Conservation (phyloP, 2,797 vertebrate genomes). For the Silurus aristotelis region DNA sequence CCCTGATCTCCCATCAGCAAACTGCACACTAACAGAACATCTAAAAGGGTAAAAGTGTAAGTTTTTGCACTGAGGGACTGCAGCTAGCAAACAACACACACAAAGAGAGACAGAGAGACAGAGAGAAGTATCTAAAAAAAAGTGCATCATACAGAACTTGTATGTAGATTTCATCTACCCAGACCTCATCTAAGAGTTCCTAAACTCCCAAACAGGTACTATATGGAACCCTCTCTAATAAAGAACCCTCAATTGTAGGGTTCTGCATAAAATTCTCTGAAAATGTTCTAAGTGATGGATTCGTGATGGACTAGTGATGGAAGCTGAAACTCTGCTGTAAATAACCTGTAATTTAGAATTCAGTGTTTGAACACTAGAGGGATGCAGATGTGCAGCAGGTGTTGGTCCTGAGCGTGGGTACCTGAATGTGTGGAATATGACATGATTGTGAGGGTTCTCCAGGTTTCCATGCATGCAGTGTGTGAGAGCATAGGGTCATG, state of each 20-base stretch:
- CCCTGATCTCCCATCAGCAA: constrained; percentile 78
- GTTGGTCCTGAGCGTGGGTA: neutral
- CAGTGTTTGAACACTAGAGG: neutral
- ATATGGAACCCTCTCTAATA: neutral
- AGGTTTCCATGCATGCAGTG: neutral
- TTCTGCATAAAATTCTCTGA: neutral
- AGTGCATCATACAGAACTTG: neutral
- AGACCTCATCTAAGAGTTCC: neutral
- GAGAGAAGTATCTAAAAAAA: neutral
- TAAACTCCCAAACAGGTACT: neutral
- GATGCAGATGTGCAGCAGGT: neutral
- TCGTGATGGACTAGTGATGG: no score
- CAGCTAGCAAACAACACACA: neutral
- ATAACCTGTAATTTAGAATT: neutral
- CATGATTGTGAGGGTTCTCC: neutral
- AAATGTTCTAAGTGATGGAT: neutral
- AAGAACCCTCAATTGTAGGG: neutral
- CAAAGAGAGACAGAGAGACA: neutral
- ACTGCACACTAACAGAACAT: constrained; percentile 55
- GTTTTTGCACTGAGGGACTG: constrained; percentile 5
- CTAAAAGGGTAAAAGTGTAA: constrained; percentile 33
- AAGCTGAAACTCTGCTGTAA: neutral
- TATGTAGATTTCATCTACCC: neutral
- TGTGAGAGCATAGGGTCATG: neutral
- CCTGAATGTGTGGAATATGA: neutral